phyloP scores from a whole-genome alignment of 2,797 vertebrate species.

The Poecilia gillii region DNA sequence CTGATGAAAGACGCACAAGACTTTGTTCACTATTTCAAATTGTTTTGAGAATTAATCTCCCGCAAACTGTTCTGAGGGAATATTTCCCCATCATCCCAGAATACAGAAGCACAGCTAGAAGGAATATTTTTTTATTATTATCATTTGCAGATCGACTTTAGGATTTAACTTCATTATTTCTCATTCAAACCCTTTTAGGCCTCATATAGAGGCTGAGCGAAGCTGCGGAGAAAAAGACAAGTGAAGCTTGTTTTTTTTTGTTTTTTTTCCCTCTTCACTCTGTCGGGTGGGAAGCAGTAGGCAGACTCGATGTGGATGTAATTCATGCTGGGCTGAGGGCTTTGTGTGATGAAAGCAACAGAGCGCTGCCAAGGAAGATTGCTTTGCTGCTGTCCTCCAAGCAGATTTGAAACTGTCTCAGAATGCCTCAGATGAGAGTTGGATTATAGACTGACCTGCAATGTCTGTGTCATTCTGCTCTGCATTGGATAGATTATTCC shows the following conservation, averaged over 20 bases:
- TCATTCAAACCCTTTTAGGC: conserved; percentile 78
- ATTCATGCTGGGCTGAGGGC: conserved; percentile 99
- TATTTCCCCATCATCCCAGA: conserved; percentile 74
- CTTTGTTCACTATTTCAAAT: conserved; percentile 32
- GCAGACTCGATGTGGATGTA: conserved; percentile 96
- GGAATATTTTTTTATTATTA: conserved; percentile 40
- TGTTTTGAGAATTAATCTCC: conserved; percentile 66
- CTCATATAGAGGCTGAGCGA: conserved; percentile 62
- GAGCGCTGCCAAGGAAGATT: conserved; percentile 99
- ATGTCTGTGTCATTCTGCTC: conserved; percentile 99
- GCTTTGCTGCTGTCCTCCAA: conserved; percentile 99
- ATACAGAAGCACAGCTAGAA: conserved; percentile 68
- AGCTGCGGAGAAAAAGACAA: conserved; percentile 82
- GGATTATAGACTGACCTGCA: conserved; percentile 99
- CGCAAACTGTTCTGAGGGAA: conserved; percentile 61
- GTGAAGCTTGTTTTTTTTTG: conserved; percentile 83
- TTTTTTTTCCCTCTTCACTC: conserved; percentile 70
- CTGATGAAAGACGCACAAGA: conserved; percentile 39
- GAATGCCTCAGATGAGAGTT: conserved; percentile 99
- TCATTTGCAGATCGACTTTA: conserved; percentile 77
- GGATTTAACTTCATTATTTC: conserved; percentile 78
- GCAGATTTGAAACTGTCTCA: conserved; percentile 99
- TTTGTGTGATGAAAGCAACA: conserved; percentile 99
- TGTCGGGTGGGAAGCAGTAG: conserved; percentile 88
- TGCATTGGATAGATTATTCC: conserved; percentile 95